Base-by-base conservation (phyloP, 2,888 invertebrate species). In the Agrochola circellaris region DNA sequence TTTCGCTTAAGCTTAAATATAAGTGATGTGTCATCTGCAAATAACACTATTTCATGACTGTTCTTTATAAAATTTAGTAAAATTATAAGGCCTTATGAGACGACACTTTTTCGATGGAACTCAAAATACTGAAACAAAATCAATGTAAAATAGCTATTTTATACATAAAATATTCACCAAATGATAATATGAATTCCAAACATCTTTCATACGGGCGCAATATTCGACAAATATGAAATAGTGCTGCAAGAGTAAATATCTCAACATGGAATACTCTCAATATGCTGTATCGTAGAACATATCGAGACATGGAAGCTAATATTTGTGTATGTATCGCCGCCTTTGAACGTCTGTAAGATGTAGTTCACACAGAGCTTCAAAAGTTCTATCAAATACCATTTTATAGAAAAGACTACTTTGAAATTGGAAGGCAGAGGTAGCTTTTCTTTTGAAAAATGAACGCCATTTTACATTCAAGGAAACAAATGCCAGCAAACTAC, bases 181-280 rank as follows among this genome's bases (percentile, higher is more conserved):
- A 48, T 38, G 65, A 51, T 51, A 77, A 68, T n/a, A 61, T 45
- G 15, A 51, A 68, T 20, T 66, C 8, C 38, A 66, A 62, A 70
- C 17, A 61, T 71, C 38, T 64, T 56, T 42, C 54, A 26, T 23
- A 56, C n/a, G n/a, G 20, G 15, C 71, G 30, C 54, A 82, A 65
- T 51, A 64, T 70, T 70, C 38, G 13, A 76, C 76, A 82, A 83
- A 83, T 76, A 82, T 62, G 58, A 67, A 60, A 65, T 20, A 62
- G 9, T 51, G 17, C 34, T 48, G 17, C 34, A 17, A 51, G 15
- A 54, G 51, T 54, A 75, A 76, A 85, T 58, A 76, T 26, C 9
- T 34, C 38, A 42, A 68, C 58, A 42, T 61, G 64, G 58, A 30
- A 58, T 68, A 45, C n/a, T 51, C 56, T 42, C 82, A 69, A 73